These are phyloP conservation scores for Oryzias dopingdopingensis DNA, from an alignment of 2,797 vertebrate genomes.

Conservation along the genomic window DNA sequence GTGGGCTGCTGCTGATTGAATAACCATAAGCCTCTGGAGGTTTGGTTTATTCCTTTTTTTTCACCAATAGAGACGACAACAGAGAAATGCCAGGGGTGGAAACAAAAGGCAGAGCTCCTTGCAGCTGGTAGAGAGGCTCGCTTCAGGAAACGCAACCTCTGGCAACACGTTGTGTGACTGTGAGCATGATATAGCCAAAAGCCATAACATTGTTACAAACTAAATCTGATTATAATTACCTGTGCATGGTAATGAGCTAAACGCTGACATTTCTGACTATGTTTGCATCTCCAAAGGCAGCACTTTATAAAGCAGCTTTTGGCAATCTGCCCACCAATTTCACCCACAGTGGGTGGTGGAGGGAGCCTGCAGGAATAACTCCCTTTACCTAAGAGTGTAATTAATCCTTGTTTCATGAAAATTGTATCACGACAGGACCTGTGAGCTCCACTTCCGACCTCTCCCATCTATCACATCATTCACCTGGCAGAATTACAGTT, in stretches of 20 bases:
- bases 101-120: constrained; percentile 15
- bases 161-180: constrained; percentile 40
- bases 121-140: constrained; percentile 51
- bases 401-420: constrained; percentile 78
- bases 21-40: constrained; percentile 43
- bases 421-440: constrained; percentile 75
- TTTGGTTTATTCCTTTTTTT: constrained; percentile 49
- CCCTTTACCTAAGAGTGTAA: constrained; percentile 75
- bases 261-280: constrained; percentile 5
- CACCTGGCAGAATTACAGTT: constrained; percentile 70
- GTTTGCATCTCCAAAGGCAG: constrained; percentile 9
- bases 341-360: constrained; percentile 21
- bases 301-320: constrained; percentile 27
- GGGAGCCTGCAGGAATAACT: constrained; percentile 57
- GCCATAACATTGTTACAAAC: constrained; percentile 7
- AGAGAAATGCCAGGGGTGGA: constrained; percentile 39
- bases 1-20: constrained; percentile 48
- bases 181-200: constrained; percentile 19
- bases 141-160: constrained; percentile 27
- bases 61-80: constrained; percentile 48
- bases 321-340: constrained; percentile 48
- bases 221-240: constrained; percentile 16
- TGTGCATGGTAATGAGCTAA: constrained; percentile 19
- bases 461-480: constrained; percentile 72
- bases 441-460: constrained; percentile 54